phyloP scores from a whole-genome alignment of 2,797 vertebrate species.

The Poeciliopsis gracilis region DNA sequence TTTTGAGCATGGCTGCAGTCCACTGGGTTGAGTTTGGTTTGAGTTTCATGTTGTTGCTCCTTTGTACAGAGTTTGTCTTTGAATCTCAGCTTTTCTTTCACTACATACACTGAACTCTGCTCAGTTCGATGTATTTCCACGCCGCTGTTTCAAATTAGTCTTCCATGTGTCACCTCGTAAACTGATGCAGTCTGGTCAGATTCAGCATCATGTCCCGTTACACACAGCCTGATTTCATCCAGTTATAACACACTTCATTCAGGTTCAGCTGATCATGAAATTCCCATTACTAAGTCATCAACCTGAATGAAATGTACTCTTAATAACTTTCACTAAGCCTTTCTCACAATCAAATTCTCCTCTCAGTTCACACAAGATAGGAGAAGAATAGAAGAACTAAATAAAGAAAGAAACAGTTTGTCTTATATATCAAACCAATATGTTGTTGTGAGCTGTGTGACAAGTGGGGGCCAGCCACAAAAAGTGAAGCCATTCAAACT shows the following conservation, averaged over 20 bases:
- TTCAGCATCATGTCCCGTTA: neutral
- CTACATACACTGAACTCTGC: too few relatives aligned
- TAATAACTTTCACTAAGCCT: neutral
- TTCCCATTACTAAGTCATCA: neutral
- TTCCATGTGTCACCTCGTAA: neutral
- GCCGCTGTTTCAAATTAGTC: neutral
- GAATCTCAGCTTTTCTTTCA: neutral
- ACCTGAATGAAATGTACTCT: neutral
- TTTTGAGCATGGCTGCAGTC: too few relatives aligned
- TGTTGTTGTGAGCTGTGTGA: conserved; percentile 32
- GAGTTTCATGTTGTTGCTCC: neutral
- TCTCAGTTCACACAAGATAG: neutral
- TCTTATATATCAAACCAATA: conserved; percentile 14
- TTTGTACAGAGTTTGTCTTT: neutral
- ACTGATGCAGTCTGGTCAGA: neutral
- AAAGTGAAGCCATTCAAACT: conserved; percentile 24
- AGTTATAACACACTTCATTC: neutral
- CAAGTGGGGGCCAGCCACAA: conserved; percentile 18
- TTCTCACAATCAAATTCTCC: neutral
- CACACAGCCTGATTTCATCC: neutral
- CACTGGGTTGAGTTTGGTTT: neutral
- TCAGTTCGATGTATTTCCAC: neutral
- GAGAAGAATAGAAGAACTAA: neutral
- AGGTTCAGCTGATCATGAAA: neutral
- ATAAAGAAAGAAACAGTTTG: neutral